These are phyloP conservation scores for Edolisoma coerulescens DNA, from an alignment of 2,113 vertebrate species.

Conservation along the genomic window DNA sequence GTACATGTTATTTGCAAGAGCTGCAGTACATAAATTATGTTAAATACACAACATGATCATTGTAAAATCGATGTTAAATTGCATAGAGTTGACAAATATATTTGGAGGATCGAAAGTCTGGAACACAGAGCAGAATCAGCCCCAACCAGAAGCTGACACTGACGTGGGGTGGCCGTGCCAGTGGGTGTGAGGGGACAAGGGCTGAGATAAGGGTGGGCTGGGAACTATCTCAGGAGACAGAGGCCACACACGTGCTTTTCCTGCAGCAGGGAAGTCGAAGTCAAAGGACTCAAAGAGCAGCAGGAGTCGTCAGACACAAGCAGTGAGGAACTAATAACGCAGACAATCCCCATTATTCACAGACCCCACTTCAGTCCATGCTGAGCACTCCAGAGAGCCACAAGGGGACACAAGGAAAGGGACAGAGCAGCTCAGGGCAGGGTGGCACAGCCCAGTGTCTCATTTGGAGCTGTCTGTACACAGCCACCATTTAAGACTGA, in stretches of 20 bases:
- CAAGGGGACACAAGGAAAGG: neutral
- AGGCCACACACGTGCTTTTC: neutral
- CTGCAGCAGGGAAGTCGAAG: neutral
- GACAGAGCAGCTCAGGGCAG: no score
- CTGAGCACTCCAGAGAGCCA: neutral
- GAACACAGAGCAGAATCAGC: neutral
- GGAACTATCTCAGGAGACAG: neutral
- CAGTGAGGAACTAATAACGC: neutral
- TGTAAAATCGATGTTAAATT: rapidly evolving
- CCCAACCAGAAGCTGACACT: neutral
- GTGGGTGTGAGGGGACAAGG: neutral
- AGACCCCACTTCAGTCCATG: neutral
- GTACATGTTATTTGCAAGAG: neutral
- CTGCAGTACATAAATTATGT: neutral
- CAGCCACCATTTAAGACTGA: no score
- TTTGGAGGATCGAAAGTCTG: neutral
- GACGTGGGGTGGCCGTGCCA: rapidly evolving
- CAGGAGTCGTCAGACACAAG: neutral
- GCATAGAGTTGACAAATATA: neutral
- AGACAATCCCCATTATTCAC: neutral
- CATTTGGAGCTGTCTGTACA: neutral
- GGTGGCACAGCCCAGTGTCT: neutral
- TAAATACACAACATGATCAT: neutral
- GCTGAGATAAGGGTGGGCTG: neutral
- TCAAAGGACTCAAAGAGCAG: neutral